Evolutionary conservation across 1,140 invertebrate species (phyloP).

Genomic region (Hyphantria cunea): DNA sequence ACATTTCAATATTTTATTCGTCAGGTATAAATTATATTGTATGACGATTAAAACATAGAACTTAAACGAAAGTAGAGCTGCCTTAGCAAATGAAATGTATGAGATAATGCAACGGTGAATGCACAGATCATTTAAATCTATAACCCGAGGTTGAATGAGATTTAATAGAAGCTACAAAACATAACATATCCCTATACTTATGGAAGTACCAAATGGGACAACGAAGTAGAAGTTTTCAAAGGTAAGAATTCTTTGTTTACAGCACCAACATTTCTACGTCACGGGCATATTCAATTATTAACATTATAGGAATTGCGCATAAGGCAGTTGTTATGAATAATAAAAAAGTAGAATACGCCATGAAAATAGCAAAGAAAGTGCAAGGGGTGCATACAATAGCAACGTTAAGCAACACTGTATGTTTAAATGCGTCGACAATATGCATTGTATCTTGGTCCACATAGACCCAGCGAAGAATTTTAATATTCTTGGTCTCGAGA

Average conservation of each 20-base stretch:
- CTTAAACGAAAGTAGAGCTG: not conserved
- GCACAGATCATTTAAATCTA: too few relatives aligned
- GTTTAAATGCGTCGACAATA: constrained; percentile 73
- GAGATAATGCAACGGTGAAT: too few relatives aligned
- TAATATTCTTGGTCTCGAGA: constrained; percentile 47
- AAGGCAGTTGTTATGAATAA: constrained; percentile 73
- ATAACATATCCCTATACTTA: too few relatives aligned
- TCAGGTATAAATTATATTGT: constrained; percentile 12
- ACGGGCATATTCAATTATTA: constrained; percentile 74
- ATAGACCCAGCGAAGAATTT: constrained; percentile 45
- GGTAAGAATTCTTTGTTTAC: too few relatives aligned
- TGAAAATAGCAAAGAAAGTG: constrained; percentile 64
- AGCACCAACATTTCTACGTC: constrained; percentile 46
- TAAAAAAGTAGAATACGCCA: constrained; percentile 70
- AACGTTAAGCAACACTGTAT: constrained; percentile 73
- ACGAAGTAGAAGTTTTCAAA: too few relatives aligned
- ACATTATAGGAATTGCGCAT: constrained; percentile 63
- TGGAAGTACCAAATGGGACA: too few relatives aligned
- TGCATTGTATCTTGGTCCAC: constrained; percentile 63
- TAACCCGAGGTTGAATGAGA: too few relatives aligned
- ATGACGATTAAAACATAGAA: constrained; percentile 3
- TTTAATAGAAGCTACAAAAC: too few relatives aligned
- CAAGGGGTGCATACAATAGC: constrained; percentile 70
- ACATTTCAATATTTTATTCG: constrained; percentile 23
- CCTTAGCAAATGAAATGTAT: too few relatives aligned